phyloP scores from a whole-genome alignment of 2,888 invertebrate species.

The Prostheceraeus crozeri region DNA sequence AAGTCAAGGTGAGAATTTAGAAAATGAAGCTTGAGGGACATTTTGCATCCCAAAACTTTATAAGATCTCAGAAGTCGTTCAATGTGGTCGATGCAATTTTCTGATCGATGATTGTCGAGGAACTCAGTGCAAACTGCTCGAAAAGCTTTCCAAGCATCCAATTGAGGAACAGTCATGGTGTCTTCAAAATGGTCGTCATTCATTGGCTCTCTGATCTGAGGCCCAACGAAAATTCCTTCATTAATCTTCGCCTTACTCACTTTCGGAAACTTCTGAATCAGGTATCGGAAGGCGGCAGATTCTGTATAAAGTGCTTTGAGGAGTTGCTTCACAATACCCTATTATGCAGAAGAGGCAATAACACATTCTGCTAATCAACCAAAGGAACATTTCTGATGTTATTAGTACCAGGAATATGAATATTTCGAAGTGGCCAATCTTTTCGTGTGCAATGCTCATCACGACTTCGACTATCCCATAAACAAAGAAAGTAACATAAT shows the following conservation, averaged over 20 bases:
- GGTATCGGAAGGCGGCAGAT: slow-evolving; percentile 1
- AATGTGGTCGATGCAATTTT: neutral
- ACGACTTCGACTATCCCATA: too few relatives aligned
- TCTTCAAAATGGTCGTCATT: slow-evolving; percentile 1
- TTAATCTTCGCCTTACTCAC: slow-evolving; percentile 22
- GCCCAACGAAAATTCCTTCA: slow-evolving; percentile 9
- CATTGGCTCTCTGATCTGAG: slow-evolving; percentile 7
- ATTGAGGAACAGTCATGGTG: too few relatives aligned
- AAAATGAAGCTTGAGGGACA: slow-evolving; percentile 20
- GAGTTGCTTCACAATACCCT: too few relatives aligned
- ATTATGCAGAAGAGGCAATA: too few relatives aligned
- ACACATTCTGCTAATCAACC: too few relatives aligned
- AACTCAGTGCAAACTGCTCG: neutral
- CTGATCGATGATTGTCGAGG: neutral
- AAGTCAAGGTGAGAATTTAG: slow-evolving; percentile 22
- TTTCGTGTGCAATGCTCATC: too few relatives aligned
- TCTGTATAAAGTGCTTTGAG: too few relatives aligned
- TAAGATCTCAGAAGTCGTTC: neutral
- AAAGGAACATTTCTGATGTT: too few relatives aligned
- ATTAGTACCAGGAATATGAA: too few relatives aligned
- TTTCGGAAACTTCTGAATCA: neutral
- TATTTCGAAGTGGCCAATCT: too few relatives aligned
- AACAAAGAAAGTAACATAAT: too few relatives aligned
- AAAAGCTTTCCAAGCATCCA: neutral
- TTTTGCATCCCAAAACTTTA: slow-evolving; percentile 11